Base-by-base conservation (phyloP, 2,797 vertebrate genomes). In the Diceros bicornis region DNA sequence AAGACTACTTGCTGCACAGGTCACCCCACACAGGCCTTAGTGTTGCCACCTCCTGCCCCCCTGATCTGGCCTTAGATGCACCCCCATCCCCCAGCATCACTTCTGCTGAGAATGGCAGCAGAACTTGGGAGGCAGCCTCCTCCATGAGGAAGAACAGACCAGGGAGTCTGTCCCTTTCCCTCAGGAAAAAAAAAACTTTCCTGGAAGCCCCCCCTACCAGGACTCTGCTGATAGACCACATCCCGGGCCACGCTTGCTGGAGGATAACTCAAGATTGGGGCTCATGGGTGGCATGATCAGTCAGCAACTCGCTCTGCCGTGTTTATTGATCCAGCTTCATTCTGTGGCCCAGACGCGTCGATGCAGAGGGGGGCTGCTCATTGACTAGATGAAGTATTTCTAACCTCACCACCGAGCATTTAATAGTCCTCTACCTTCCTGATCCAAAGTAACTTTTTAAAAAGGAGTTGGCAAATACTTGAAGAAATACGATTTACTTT, bases 321-420 rank as follows among this genome's bases (percentile, higher is more conserved):
- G 6, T 47, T 21, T 17, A 11, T 4, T 9, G 37, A 9, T 7
- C 27, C 0, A 5, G 50, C 68, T n/a, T 55, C 12, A 21, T 0
- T 14, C 0, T n/a, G 0, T 0, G 6, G 29, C 47, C n/a, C 44
- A 71, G n/a, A 25, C 13, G 1, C 4, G 0, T 10, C 50, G 3
- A 5, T 0, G 8, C 27, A 7, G 13, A 34, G 64, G 2, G 20
- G 10, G 6, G 21, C 84, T 1, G 13, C 79, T 25, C 21, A 20
- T 1, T 21, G 59, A 18, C 69, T 68, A 0, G 7, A 12, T 6
- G 32, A 37, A 17, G 27, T n/a, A 2, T 32, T 52, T 77, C 57
- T 29, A 37, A 57, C 79, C 23, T 27, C 47, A 29, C 50, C n/a
- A 21, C 34, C 77, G 77, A 13, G 14, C 20, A 1, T 27, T 32